Base-by-base conservation (phyloP, 2,113 vertebrate species). In the Myiopsitta monachus region DNA sequence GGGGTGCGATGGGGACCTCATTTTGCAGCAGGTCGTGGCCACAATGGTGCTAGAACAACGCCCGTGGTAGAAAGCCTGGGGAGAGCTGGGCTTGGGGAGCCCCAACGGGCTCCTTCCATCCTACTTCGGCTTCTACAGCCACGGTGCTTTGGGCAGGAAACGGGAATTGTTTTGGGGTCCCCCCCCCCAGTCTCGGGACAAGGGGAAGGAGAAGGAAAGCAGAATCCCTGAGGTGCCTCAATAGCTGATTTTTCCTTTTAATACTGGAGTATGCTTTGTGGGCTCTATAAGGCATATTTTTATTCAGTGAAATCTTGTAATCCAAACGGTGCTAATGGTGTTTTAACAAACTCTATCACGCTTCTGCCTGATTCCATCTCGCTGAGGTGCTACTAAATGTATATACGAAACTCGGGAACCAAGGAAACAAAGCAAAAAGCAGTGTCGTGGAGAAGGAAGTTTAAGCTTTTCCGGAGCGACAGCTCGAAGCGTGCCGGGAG, bases 321-420 rank as follows among this genome's bases (percentile, higher is more conserved):
- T 97, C 92, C 89, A 97, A 97, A 97, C 96, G 98, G 98, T 98
- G 98, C 98, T 98, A 98, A 98, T 72, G 98, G 97, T 97, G 97
- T 98, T 98, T 96, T 87, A 97, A 97, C 95, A 85, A 97, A 96
- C 95, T 98, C 86, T 97, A 78, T 95, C 94, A 85, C 62, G 87
- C 94, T 96, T 95, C 92, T 95, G 97, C 97, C 96, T 88, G 97
- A 96, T 94, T 97, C 97, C 96, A 97, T 97, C 97, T 96, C 87
- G 98, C 97, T 92, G 96, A 97, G 98, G 98, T 98, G 98, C 98
- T 98, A 97, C 92, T 95, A 33, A 72, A 72, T 93, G 94, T 93
- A 88, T 39, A 88, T 94, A 94, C 0, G 36, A 74, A 97, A 91
- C 76, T 88, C 90, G 94, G 95, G 92, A 96, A 92, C 91, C 91